These are phyloP conservation scores for Catamblyrhynchus diadema DNA, from an alignment of 2,797 vertebrate genomes.

Conservation along the genomic window DNA sequence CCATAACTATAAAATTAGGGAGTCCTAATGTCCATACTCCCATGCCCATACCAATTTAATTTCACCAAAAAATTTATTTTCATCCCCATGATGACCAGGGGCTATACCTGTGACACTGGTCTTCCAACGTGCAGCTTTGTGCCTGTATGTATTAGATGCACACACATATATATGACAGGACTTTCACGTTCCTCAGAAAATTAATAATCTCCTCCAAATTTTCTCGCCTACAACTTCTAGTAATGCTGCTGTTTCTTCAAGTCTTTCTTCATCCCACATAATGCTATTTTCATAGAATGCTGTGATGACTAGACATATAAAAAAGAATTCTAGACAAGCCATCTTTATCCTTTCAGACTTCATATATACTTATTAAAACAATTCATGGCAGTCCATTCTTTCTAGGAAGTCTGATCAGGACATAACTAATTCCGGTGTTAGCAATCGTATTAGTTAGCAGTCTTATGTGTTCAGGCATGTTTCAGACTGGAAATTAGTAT, in stretches of 20 bases:
- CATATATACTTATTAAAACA: not conserved
- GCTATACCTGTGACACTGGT: not conserved
- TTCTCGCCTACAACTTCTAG: constrained; percentile 4
- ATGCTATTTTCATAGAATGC: constrained; percentile 11
- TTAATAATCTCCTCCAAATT: not conserved
- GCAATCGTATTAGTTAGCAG: not conserved
- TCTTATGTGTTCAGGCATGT: not conserved
- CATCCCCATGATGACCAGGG: rapidly evolving
- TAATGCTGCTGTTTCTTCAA: not conserved
- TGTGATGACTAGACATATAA: constrained; percentile 40
- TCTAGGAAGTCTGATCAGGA: not conserved
- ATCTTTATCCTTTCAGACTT: constrained; percentile 39
- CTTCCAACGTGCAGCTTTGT: not conserved
- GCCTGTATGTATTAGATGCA: not conserved
- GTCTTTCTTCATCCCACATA: not conserved
- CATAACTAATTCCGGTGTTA: not conserved
- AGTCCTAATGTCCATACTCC: not conserved
- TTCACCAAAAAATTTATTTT: not conserved
- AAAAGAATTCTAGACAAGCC: constrained; percentile 18
- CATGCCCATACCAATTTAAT: not conserved
- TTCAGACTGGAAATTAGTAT: not conserved
- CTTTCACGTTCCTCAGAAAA: not conserved
- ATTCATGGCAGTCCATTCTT: not conserved
- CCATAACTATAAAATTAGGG: not conserved
- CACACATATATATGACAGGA: not conserved